Conservation (phyloP, 2,113 vertebrate genomes). For the Nymphicus hollandicus region DNA sequence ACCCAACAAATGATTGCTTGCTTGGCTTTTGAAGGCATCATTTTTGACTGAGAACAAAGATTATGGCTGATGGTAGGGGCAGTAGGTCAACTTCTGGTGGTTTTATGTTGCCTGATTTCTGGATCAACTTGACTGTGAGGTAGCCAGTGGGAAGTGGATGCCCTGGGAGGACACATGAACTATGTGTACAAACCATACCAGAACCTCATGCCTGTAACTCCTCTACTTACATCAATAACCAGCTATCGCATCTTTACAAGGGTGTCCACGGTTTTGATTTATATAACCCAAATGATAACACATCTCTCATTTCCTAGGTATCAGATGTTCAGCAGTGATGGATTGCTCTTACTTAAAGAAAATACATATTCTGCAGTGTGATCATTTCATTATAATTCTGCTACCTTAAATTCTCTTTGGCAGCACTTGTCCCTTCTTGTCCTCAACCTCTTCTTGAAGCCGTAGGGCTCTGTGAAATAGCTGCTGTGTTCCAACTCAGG, state of each 20-base stretch:
- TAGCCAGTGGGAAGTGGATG: not conserved
- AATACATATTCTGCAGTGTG: not conserved
- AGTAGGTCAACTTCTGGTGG: not conserved
- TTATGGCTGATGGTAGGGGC: not conserved
- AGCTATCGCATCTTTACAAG: not conserved
- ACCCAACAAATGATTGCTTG: accelerated
- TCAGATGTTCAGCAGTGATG: not conserved
- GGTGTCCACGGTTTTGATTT: not conserved
- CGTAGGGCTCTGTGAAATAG: not conserved
- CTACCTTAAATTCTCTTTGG: not conserved
- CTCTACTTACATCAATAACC: not conserved
- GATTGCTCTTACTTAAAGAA: not conserved
- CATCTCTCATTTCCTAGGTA: not conserved
- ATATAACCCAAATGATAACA: not conserved
- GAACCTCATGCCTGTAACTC: not conserved
- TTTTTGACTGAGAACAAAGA: not conserved
- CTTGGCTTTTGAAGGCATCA: not conserved
- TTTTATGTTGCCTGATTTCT: not conserved
- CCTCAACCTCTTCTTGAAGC: not conserved
- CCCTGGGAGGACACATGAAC: not conserved
- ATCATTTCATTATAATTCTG: not conserved
- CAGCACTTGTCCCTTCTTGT: not conserved
- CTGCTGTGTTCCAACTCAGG: not conserved
- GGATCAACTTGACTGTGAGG: not conserved
- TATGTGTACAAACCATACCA: not conserved